phyloP scores from a whole-genome alignment of 2,113 vertebrate genomes.

The Porphyrio hochstetteri region DNA sequence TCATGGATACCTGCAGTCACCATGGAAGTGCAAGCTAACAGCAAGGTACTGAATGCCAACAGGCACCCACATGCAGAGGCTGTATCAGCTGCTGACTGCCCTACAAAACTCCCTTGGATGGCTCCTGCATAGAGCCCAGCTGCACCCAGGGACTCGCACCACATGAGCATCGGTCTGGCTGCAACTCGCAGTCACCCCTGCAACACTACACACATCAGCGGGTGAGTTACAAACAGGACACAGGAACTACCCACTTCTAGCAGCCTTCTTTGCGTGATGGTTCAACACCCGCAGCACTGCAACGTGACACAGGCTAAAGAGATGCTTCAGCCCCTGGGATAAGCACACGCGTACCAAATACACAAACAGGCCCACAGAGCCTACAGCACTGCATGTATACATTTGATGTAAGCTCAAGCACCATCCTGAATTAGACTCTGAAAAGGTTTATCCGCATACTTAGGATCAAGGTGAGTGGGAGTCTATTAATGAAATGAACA shows the following conservation, averaged over 20 bases:
- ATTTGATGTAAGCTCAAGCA: background rate
- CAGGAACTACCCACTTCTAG: background rate
- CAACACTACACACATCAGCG: background rate
- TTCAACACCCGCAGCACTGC: background rate
- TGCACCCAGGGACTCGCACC: background rate
- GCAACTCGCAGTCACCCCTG: background rate
- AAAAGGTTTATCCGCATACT: background rate
- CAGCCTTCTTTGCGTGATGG: background rate
- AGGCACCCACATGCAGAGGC: background rate
- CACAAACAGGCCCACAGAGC: background rate
- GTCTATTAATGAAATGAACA: slow-evolving; percentile 25
- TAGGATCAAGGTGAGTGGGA: slow-evolving; percentile 34
- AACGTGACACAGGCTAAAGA: background rate
- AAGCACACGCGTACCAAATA: background rate
- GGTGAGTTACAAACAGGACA: background rate
- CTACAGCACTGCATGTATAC: background rate
- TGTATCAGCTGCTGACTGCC: background rate
- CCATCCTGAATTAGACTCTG: background rate
- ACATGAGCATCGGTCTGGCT: background rate
- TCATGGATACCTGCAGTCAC: background rate
- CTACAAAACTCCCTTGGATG: background rate
- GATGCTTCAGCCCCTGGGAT: background rate
- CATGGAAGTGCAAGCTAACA: background rate
- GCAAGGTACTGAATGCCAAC: background rate
- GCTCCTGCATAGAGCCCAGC: background rate